A percentile compares a stretch with the other conserved stretches of the same genome.
These are phyloP conservation scores for Pseudopodoces humilis DNA, from an alignment of 2,113 vertebrate species.

Conservation along the genomic window DNA sequence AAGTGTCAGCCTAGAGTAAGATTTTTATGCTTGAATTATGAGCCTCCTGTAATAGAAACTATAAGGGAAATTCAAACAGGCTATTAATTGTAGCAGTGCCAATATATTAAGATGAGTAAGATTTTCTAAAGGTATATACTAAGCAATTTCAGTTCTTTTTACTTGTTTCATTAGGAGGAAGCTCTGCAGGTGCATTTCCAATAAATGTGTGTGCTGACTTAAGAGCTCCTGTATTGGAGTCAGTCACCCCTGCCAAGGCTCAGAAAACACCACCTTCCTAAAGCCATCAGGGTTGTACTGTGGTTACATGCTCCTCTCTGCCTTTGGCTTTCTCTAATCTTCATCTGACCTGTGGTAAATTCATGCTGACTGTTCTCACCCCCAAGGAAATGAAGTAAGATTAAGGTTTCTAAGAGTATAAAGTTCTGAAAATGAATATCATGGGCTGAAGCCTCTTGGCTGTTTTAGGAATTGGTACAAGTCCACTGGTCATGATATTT, in stretches of 20 bases:
- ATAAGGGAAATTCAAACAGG: constrained; percentile 66
- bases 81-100: constrained; percentile 64
- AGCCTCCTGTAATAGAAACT: constrained; percentile 58
- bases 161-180: constrained; percentile 52
- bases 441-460: not conserved
- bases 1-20: constrained; percentile 50
- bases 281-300: not conserved
- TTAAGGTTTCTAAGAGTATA: constrained; percentile 10
- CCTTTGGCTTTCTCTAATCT: constrained; percentile 18
- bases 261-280: not conserved
- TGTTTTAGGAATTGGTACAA: not conserved
- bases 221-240: not conserved
- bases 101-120: constrained; percentile 58
- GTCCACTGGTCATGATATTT: not conserved
- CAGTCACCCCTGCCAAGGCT: constrained; percentile 24
- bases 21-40: constrained; percentile 58
- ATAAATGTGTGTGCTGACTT: constrained; percentile 2
- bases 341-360: constrained; percentile 44
- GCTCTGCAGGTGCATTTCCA: constrained; percentile 41
- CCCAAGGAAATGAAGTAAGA: constrained; percentile 22
- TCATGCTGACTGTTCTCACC: constrained; percentile 15
- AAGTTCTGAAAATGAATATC: not conserved
- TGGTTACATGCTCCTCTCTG: not conserved
- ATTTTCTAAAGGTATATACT: constrained; percentile 58
- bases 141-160: constrained; percentile 65